Base-by-base conservation (phyloP, 1,140 invertebrate species). In the Tetraneura akinire region DNA sequence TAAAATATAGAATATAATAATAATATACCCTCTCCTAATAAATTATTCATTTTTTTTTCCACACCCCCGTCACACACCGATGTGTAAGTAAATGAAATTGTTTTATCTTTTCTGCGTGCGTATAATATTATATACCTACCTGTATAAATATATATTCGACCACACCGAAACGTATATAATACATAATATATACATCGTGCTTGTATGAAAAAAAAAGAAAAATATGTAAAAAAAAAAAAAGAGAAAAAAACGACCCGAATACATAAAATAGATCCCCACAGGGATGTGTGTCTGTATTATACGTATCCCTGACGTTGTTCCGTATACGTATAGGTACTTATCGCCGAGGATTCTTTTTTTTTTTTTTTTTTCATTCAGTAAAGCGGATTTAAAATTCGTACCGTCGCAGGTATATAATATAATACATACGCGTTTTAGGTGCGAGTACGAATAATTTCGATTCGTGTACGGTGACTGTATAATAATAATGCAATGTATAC, bases 81-180 rank as follows among this genome's bases (percentile, higher is more conserved):
- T 11, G 26, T 23, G 21, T 68, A 47, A 47, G 42, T 68, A 47
- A 68, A 26, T 26, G n/a, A 68, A 45, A 47, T 47, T 16, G 13
- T 47, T 47, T 47, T 68, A 9, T 47, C 66, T 23, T 68, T 68
- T 37, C 32, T 51, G n/a, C n/a, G n/a, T n/a, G n/a, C n/a, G n/a
- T n/a, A n/a, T n/a, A n/a, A n/a, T n/a, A n/a, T n/a, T n/a, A n/a
- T n/a, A n/a, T n/a, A n/a, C n/a, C n/a, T n/a, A n/a, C n/a, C n/a
- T n/a, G n/a, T n/a, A n/a, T n/a, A n/a, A n/a, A n/a, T n/a, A 55
- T 23, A 47, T 37, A 37, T 68, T 68, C 14, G 4, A 68, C 42
- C 66, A 47, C 42, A 18, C 6, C 21, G 37, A n/a, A 68, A 21
- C 21, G 3, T 16, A 32, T 47, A 47, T 26, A 47, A 37, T 68